Base-by-base conservation (phyloP, 2,888 invertebrate species). In the Tuberolachnus salignus region DNA sequence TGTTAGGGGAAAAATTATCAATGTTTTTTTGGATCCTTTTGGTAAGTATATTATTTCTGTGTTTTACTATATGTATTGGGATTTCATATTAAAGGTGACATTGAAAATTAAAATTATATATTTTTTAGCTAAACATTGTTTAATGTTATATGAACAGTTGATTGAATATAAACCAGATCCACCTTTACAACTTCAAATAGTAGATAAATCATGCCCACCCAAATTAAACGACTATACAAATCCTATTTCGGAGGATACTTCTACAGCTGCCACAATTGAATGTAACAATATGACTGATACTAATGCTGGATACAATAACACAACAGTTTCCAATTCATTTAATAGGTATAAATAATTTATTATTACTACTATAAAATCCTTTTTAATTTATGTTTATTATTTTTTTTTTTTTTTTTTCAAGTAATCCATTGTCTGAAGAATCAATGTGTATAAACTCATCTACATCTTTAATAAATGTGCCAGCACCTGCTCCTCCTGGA, bases 1-100 rank as follows among this genome's bases (percentile, higher is more conserved):
- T 73, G 96, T 98, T 11, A 98, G 98, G 98, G 98, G 98, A 75
- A 95, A 96, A 88, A 91, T 93, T 53, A 88, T 97, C 83, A 91
- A 91, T 83, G 98, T 97, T 59, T 93, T 95, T 86, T 89, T 94
- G 80, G 98, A 99, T 87, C 91, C 96, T 1, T 94, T 95, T 87
- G 97, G 89, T 86, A 84, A 85, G 21, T 26, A 75, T 9, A 55
- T 14, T 44, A 16, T 16, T 51, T 51, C n/a, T 19, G 59, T 11
- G 10, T 14, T 34, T 1, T 34, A 34, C 1, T 4, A 46, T 44
- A 51, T 10, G 42, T 23, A 26, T 57, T 8, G 1, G 14, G 42
- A 13, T 34, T 34, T 34, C 42, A 73, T 59, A 9, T 80, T 59
- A 21, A 34, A n/a, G n/a, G n/a, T n/a, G n/a, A n/a, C n/a, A n/a